Evolutionary conservation across 2,797 vertebrate genomes (phyloP), one percentile per base, ranked within the genome.

Genomic region (Clarias pachynema): DNA sequence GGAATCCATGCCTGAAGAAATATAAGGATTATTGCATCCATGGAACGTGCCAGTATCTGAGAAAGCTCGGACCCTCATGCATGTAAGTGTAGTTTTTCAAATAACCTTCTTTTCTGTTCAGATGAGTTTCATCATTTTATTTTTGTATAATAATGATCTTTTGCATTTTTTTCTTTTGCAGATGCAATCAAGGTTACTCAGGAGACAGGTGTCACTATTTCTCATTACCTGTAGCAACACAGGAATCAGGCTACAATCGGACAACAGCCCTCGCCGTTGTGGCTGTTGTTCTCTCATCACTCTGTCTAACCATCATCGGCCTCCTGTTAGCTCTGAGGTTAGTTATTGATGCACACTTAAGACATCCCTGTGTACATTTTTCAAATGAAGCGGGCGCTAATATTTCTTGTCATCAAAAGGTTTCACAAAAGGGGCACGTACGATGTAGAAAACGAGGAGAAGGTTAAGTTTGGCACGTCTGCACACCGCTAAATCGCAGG

Each of bases 11-110:
- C 89, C 93, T 96, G 92, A 94, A 89, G 91, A 99, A 97, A 89
- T 99, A 96, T 89, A 99, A 98, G 89, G 96, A 98, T 91, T 98
- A 95, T 93, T 99, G 98, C 91, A 97, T 99, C 91, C 97, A 99
- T 0, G 98, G 98, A 79, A 96, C 96, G 82, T 99, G 98, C 93
- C 96, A 94, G 87, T 97, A 97, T 82, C 90, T 97, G 88, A 96
- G 91, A 91, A 92, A 95, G 83, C 83, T 98, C 7, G 87, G 88
- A 62, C 96, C 97, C 0, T 96, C 97, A 1, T 99, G 98, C 93
- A 94, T 96, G 98, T 99, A 93, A 97, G 98, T 97, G 88, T 57
- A 20, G 40, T n/a, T 31, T 2, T 78, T 83, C 5, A 56, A 24
- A 2, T 4, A 3, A 34, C 40, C 44, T 57, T 70, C 53, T 40